phyloP scores from a whole-genome alignment of 2,888 invertebrate species.

The Notocelia uddmanniana region DNA sequence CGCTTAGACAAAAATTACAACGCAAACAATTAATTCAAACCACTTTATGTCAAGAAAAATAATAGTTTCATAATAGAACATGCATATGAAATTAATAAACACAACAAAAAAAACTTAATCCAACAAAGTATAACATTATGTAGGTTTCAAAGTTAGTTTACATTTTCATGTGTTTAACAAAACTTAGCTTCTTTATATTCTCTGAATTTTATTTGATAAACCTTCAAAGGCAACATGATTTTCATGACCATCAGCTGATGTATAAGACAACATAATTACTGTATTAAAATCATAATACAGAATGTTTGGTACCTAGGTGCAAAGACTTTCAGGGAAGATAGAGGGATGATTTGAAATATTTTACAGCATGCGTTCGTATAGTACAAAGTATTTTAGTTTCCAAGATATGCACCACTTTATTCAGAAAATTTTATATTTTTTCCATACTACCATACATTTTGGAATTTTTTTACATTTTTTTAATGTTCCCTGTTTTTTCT shows the following conservation, averaged over 20 bases:
- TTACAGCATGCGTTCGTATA: no score
- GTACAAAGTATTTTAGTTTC: no score
- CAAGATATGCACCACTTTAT: no score
- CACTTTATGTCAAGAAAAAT: slow-evolving; percentile 53
- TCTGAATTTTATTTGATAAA: background rate
- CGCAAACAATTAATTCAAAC: slow-evolving; percentile 54
- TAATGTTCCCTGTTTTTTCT: no score
- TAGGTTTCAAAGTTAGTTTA: slow-evolving; percentile 3
- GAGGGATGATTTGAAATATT: no score
- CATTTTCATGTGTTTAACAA: slow-evolving; percentile 5
- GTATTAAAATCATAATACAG: background rate
- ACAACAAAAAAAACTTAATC: slow-evolving; percentile 47
- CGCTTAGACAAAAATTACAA: slow-evolving; percentile 54
- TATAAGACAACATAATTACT: background rate
- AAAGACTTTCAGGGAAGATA: no score
- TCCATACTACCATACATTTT: no score
- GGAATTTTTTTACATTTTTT: no score
- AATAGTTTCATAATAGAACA: slow-evolving; percentile 49
- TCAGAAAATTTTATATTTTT: no score
- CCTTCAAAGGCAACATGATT: background rate
- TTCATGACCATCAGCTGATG: background rate
- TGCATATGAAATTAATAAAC: slow-evolving; percentile 51
- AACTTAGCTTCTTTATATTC: background rate
- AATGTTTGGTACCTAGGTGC: no score
- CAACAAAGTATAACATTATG: slow-evolving; percentile 35